Base-by-base conservation (phyloP, 2,888 invertebrate genomes). In the Rugalucina vietnamica region DNA sequence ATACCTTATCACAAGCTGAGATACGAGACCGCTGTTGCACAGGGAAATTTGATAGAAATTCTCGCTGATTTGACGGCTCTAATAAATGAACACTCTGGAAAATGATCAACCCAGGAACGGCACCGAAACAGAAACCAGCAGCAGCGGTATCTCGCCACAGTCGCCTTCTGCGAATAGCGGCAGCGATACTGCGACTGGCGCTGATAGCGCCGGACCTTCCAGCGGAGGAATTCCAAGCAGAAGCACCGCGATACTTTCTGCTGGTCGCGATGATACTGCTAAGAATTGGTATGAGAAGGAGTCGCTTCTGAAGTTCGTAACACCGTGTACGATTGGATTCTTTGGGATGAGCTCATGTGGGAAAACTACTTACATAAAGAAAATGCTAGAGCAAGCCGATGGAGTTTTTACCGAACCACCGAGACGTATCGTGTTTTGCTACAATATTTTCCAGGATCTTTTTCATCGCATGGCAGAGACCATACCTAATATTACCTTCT, bases 261-360 rank as follows among this genome's bases (percentile, higher is more conserved):
- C 24, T 60, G 29, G 27, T 60, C 24, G 60, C 60, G 29, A 27
- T 60, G 3, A 27, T 21, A 21, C 21, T 60, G 60, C 29, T 60
- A 24, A n/a, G 21, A 10, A 10, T 70, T 70, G 70, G 70, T 70
- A 36, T 36, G 70, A 70, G 70, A 70, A 34, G 70, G 70, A 70
- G 37, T 70, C 70, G 36, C 37, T 70, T 10, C 12, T 70, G 36
- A 70, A 70, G 36, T 70, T 70, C 21, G 70, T 37, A 1, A 36
- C 70, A 2, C 70, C 70, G 3, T 36, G 34, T 5, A 70, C 36
- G 18, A 70, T 70, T 12, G 5, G 36, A 36, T 24, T 70, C 1
- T 36, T 70, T 24, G 70, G 70, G 3, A 70, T 70, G 70, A 70
- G 36, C 70, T 36, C n/a, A 24, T 70, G 70, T 21, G 70, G 70